phyloP scores from a whole-genome alignment of 2,888 invertebrate species.

The Drosophila rellima region DNA sequence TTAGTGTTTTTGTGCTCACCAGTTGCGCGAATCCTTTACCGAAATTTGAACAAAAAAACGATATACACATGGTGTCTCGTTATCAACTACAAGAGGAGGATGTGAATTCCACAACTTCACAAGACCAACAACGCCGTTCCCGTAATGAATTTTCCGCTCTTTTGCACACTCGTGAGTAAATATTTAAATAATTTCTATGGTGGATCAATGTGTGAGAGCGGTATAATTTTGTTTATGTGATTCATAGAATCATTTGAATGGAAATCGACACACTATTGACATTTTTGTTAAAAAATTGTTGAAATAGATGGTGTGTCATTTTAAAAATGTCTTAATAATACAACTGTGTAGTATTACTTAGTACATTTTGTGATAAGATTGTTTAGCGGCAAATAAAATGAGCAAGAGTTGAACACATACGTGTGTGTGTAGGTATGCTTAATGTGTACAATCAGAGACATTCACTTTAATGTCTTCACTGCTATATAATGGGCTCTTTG shows the following conservation, averaged over 20 bases:
- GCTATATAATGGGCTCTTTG: background rate
- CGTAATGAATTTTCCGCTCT: conserved; percentile 70
- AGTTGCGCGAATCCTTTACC: conserved; percentile 14
- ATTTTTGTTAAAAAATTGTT: background rate
- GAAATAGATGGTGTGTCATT: conserved; percentile 3
- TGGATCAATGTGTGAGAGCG: background rate
- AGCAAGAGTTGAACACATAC: conserved; percentile 1
- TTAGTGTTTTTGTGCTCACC: conserved; percentile 18
- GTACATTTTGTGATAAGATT: conserved; percentile 29
- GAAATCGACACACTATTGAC: background rate
- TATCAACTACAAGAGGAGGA: conserved; percentile 56
- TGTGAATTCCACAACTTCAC: conserved; percentile 22
- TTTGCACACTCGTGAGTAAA: conserved; percentile 71
- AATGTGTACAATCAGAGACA: background rate
- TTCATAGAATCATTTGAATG: conserved; percentile 10
- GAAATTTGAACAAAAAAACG: conserved; percentile 4
- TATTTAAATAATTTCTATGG: conserved; percentile 3
- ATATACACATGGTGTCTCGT: conserved; percentile 50
- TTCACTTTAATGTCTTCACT: background rate
- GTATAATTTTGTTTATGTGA: conserved; percentile 19
- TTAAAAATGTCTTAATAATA: conserved; percentile 7
- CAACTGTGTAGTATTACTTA: background rate
- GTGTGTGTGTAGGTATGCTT: background rate
- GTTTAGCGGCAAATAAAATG: conserved; percentile 2
- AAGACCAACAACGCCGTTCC: conserved; percentile 30